Percentiles rank a stretch among this genome's conserved stretches.
phyloP scores from a whole-genome alignment of 2,797 vertebrate species.

The Macroramphosus scolopax region DNA sequence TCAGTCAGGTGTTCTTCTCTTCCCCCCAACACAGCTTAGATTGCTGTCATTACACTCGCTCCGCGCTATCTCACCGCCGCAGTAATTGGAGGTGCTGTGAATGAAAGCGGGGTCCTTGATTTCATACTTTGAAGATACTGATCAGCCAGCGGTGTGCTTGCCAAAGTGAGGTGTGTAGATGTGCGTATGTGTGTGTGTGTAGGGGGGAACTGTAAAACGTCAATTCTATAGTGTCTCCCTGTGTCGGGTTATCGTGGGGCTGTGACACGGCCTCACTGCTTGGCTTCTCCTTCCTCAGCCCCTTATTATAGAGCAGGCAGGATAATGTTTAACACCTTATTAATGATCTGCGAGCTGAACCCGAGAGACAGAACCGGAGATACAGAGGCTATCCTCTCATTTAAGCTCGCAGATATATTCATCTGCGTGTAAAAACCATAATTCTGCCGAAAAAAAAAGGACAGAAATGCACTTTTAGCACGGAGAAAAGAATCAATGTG shows the following conservation, averaged over 20 bases:
- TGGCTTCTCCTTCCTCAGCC: constrained; percentile 22
- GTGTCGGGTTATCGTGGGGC: constrained; percentile 3
- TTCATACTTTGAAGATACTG: constrained; percentile 54
- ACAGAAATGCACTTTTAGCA: constrained; percentile 42
- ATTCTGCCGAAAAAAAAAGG: constrained; percentile 48
- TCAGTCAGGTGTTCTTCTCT: constrained; percentile 34
- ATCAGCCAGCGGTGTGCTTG: constrained; percentile 26
- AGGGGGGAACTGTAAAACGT: constrained; percentile 13
- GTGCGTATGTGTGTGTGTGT: too few species aligned
- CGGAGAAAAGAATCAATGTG: constrained; percentile 47
- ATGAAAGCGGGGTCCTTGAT: constrained; percentile 54
- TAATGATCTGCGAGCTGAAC: constrained; percentile 50
- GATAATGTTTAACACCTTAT: constrained; percentile 52
- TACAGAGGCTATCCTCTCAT: constrained; percentile 31
- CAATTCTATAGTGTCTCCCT: too few species aligned
- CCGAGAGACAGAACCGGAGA: constrained; percentile 32
- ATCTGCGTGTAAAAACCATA: constrained; percentile 44
- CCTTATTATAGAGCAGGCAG: constrained; percentile 31
- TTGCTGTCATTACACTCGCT: constrained; percentile 59
- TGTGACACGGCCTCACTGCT: constrained; percentile 16
- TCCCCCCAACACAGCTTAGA: constrained; percentile 35
- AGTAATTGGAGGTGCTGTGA: constrained; percentile 58
- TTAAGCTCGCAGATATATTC: constrained; percentile 46
- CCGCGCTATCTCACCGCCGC: constrained; percentile 48
- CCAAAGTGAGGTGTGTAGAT: too few species aligned